Evolutionary conservation across 2,797 vertebrate species (phyloP).

Genomic region (Anomalospiza imberbis): DNA sequence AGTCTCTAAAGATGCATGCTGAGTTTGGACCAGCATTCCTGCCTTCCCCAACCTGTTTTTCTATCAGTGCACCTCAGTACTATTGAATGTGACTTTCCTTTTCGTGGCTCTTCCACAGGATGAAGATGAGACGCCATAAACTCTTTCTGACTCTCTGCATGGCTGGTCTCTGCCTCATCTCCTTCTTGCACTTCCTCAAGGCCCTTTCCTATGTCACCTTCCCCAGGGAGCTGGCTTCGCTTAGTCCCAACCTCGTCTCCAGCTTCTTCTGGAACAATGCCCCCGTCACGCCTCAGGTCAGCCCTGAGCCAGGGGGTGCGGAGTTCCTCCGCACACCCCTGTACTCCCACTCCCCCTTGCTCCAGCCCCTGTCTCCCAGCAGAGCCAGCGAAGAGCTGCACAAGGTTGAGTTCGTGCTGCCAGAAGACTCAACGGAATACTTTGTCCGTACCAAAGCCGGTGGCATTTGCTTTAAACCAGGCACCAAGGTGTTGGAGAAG

Average conservation of each 20-base stretch:
- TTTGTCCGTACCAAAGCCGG: conserved; percentile 92
- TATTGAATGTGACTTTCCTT: conserved; percentile 21
- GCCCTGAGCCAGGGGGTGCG: conserved; percentile 81
- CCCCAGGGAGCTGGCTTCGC: conserved; percentile 91
- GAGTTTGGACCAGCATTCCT: not conserved
- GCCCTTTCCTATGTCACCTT: conserved; percentile 97
- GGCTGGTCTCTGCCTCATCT: conserved; percentile 98
- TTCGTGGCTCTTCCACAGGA: conserved; percentile 75
- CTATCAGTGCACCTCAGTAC: not conserved
- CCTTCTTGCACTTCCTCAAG: conserved; percentile 98
- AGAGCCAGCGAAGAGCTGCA: conserved; percentile 77
- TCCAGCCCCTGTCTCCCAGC: conserved; percentile 74
- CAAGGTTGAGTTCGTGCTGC: conserved; percentile 77
- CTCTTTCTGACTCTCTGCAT: conserved; percentile 97
- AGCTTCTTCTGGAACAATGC: conserved; percentile 95
- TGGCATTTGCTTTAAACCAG: conserved; percentile 89
- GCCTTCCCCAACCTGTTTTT: not conserved
- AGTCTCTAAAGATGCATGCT: not conserved
- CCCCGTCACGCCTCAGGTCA: conserved; percentile 80
- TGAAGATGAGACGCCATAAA: conserved; percentile 99
- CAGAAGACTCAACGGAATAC: conserved; percentile 83
- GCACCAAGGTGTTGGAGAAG: conserved; percentile 85
- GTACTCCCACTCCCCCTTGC: conserved; percentile 76
- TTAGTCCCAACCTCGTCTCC: conserved; percentile 95
- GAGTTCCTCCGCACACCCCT: conserved; percentile 76